Base-by-base conservation (phyloP, 2,113 vertebrate genomes). In the Cephalopholis sonnerati region DNA sequence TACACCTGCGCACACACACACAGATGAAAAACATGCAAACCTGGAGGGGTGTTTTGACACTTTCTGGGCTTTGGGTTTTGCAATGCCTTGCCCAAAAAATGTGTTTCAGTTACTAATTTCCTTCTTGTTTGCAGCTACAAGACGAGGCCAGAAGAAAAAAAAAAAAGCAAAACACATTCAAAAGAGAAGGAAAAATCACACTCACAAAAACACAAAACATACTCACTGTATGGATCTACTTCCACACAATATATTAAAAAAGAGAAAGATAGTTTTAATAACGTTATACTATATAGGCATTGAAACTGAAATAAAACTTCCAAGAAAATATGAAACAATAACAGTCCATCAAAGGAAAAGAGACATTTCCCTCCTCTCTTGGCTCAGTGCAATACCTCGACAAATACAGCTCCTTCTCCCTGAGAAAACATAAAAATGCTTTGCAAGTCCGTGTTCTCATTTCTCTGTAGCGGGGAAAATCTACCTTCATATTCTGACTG, bases 1-100 rank as follows among this genome's bases (percentile, higher is more conserved):
- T 57, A 29, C 41, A 41, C 10, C 8, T 11, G 39, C 39, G 2
- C 2, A 41, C 76, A 79, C 39, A 29, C 55, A 53, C 41, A 67
- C 18, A 54, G 53, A 87, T 81, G 65, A 83, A 87, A 86, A 74
- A 79, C 29, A 59, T 85, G 68, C 51, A 87, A 69, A 78, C 61
- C 48, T 4, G 25, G 22, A 44, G 32, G 5, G 25, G 39, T 75
- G 46, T 77, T 48, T 12, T 87, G 72, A 84, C 70, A 81, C 36
- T 66, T 78, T 79, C 51, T n/a, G 22, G n/a, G 68, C 32, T 81
- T 84, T 79, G 41, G 11, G 25, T 41, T 77, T 53, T 65, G 27
- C 39, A 83, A 81, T 79, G 75, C 8, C n/a, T 77, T 29, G 48
- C 11, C 16, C 18, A 72, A 18, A 55, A 71, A 36, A 20, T 10